Evolutionary conservation across 2,113 vertebrate species (phyloP).

Genomic region (Rhynchomys soricoides): DNA sequence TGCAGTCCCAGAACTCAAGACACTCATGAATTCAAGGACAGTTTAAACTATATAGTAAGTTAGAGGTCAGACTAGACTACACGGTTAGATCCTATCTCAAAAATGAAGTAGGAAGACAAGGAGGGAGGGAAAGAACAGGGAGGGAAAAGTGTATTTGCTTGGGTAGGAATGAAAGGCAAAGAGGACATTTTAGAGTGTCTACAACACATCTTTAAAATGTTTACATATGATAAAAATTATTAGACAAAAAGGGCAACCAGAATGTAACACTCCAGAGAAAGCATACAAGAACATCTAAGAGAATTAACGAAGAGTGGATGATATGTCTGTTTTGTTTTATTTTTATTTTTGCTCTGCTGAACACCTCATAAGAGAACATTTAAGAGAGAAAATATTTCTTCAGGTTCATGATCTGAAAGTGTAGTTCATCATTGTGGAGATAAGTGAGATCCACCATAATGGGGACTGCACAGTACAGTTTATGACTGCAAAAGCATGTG

Average conservation of each 20-base stretch:
- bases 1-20: neutral
- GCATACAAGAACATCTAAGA: slow-evolving; percentile 29
- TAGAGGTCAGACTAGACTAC: neutral
- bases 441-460: neutral
- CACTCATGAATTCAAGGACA: neutral
- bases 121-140: accelerated
- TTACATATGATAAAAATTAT: slow-evolving; percentile 9
- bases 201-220: neutral
- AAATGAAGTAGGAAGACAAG: neutral
- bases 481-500: neutral
- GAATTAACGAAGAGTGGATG: neutral
- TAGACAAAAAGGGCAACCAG: neutral
- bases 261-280: neutral
- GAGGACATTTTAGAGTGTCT: neutral
- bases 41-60: neutral
- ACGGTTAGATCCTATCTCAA: neutral
- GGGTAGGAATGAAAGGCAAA: neutral
- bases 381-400: neutral
- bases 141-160: neutral
- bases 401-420: too few species aligned
- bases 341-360: neutral
- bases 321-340: neutral
- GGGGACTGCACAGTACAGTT: neutral
- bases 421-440: neutral
- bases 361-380: neutral